Evolutionary conservation across 2,797 vertebrate species (phyloP), one percentile per base, ranked within the genome.

Genomic region (Rhinella marina): DNA sequence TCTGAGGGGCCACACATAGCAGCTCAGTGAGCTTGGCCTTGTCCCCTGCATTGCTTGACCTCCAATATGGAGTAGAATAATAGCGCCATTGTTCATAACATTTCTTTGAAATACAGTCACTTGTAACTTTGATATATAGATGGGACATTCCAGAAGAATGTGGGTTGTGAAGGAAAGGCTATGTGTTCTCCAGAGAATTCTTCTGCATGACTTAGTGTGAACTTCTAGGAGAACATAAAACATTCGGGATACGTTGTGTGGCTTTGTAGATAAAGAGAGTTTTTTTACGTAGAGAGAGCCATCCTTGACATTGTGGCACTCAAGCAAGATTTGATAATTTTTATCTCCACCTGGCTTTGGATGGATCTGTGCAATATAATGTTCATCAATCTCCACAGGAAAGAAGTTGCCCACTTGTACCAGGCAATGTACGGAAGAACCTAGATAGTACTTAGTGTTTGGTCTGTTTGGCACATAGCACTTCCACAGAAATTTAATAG

Each of bases 21-120:
- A 10, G 57, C 32, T 76, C 72, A 27, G n/a, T 52, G 72, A 29
- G 23, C 84, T 61, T 17, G 41, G 72, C 72, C 73, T 59, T 75
- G 86, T 87, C 79, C 86, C 68, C 79, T 87, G 32, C n/a, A 19
- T 64, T 57, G 52, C 68, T 77, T 88, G 83, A 85, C 87, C 87
- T 81, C 52, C 41, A 75, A 27, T 29, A 57, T 54, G 25, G 57
- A 19, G 56, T 41, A 73, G 59, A 88, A 88, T 85, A 85, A 85
- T 88, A 48, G 70, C 11, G 12, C 66, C 83, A 76, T 88, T 88
- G 87, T 88, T 85, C 75, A 27, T 7, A 59, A 72, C 75, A 78
- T 59, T 75, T 75, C 68, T 84, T 81, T 84, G 68, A 88, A 52
- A 88, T 54, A 80, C 83, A 81, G 79, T 85, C 76, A 62, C 77